Evolutionary conservation across 53 echinoderm and acorn worm species (phyloP).

Genomic region (Actinopyga echinites): DNA sequence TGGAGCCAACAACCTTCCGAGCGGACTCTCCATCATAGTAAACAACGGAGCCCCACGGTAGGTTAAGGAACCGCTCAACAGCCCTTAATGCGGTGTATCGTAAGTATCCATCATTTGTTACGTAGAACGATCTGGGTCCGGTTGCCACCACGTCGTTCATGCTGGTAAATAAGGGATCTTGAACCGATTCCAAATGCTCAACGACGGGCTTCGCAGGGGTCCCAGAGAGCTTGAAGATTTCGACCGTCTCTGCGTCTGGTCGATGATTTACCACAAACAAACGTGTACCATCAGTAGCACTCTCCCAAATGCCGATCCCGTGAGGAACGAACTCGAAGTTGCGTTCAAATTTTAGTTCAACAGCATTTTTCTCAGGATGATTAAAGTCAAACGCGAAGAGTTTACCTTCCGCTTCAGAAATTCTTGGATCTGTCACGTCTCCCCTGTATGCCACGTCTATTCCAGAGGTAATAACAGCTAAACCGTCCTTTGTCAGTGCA

Average conservation of each 20-base stretch:
- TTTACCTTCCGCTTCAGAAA: not conserved
- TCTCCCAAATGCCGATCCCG: not conserved
- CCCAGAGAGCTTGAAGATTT: not conserved
- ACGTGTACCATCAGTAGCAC: not conserved
- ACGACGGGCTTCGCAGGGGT: not conserved
- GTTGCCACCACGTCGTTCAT: slow-evolving; percentile 1
- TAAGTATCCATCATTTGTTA: slow-evolving; percentile 1
- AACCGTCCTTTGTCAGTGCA: not conserved
- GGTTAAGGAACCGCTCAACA: not conserved
- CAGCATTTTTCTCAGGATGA: not conserved
- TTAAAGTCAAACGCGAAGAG: slow-evolving; percentile 7
- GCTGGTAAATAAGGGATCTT: not conserved
- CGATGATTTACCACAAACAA: slow-evolving; percentile 7
- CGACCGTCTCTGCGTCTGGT: not conserved
- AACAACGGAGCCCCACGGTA: not conserved
- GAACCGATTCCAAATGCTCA: not conserved
- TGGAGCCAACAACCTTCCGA: not conserved
- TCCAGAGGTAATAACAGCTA: slow-evolving; percentile 3
- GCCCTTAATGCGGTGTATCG: not conserved
- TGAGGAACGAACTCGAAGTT: not conserved
- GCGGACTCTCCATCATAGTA: not conserved
- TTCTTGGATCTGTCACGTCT: not conserved
- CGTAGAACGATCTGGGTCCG: slow-evolving; percentile 5
- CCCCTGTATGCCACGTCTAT: not conserved
- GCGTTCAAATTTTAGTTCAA: not conserved